phyloP scores from a whole-genome alignment of 1,140 invertebrate genomes.

The Stegodyphus dumicola region DNA sequence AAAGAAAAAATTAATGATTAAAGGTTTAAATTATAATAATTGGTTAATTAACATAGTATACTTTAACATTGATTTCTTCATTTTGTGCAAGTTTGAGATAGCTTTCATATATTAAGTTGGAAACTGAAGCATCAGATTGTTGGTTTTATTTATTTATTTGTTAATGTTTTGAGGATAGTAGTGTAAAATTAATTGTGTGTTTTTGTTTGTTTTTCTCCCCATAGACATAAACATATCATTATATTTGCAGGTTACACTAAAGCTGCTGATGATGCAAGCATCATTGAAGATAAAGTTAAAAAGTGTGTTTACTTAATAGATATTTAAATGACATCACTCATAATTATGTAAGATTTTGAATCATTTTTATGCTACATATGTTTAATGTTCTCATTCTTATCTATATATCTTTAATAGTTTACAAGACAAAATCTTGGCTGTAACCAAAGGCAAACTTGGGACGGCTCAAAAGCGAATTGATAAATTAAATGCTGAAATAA shows the following conservation, averaged over 20 bases:
- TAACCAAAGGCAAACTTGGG: constrained; percentile 55
- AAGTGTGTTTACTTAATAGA: constrained; percentile 4
- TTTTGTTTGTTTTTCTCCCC: too few species aligned
- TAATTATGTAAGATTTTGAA: background rate
- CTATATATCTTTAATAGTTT: constrained; percentile 7
- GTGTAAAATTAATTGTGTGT: too few species aligned
- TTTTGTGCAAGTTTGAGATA: too few species aligned
- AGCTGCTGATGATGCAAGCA: constrained; percentile 9
- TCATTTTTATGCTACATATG: background rate
- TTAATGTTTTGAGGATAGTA: too few species aligned
- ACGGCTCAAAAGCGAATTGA: constrained; percentile 44
- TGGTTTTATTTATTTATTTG: too few species aligned
- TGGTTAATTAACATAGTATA: too few species aligned
- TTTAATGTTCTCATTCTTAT: background rate
- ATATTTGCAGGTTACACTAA: constrained; percentile 18
- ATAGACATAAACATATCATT: too few species aligned
- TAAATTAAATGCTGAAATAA: constrained; percentile 29
- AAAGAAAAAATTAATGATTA: too few species aligned
- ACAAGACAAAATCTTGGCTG: constrained; percentile 37
- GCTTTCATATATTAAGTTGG: too few species aligned
- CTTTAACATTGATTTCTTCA: too few species aligned
- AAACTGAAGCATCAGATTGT: too few species aligned
- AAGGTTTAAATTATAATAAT: too few species aligned
- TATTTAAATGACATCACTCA: background rate
- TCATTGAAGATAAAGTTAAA: constrained; percentile 48